Percentiles rank a stretch among this genome's conserved stretches.
Evolutionary conservation across 1,140 invertebrate species (phyloP).

Genomic region (Monochamus saltuarius): DNA sequence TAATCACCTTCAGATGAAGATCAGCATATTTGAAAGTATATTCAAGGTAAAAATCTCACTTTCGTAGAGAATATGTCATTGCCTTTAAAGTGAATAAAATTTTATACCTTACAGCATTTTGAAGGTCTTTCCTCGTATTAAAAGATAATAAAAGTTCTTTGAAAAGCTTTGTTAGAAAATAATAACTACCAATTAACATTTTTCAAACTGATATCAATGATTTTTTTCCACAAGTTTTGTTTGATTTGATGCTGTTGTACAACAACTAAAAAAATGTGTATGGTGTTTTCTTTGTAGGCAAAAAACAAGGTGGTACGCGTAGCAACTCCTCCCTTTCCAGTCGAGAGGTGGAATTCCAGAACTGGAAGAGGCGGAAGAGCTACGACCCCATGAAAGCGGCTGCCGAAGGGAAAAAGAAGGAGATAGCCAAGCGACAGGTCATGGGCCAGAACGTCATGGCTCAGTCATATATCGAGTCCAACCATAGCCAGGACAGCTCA

Average conservation of each 20-base stretch:
- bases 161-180: no score
- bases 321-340: conserved; percentile 66
- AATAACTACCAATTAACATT: no score
- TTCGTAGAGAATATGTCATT: no score
- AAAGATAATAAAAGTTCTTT: conserved; percentile 33
- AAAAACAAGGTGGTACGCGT: conserved; percentile 56
- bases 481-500: conserved; percentile 47
- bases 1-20: no score
- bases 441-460: conserved; percentile 36
- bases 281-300: conserved; percentile 57
- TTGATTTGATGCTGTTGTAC: no score
- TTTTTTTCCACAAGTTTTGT: no score
- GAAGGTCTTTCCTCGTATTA: not conserved
- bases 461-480: conserved; percentile 44
- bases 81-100: no score
- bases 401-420: conserved; percentile 71
- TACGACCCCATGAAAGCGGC: conserved; percentile 89
- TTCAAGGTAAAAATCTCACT: no score
- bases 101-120: no score
- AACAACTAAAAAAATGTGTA: no score
- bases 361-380: conserved; percentile 87
- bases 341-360: conserved; percentile 82
- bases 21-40: no score
- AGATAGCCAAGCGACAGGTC: conserved; percentile 48
- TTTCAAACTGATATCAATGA: no score